Evolutionary conservation across 2,888 invertebrate genomes (phyloP), one percentile per base, ranked within the genome.

Genomic region (Dolomedes plantarius): DNA sequence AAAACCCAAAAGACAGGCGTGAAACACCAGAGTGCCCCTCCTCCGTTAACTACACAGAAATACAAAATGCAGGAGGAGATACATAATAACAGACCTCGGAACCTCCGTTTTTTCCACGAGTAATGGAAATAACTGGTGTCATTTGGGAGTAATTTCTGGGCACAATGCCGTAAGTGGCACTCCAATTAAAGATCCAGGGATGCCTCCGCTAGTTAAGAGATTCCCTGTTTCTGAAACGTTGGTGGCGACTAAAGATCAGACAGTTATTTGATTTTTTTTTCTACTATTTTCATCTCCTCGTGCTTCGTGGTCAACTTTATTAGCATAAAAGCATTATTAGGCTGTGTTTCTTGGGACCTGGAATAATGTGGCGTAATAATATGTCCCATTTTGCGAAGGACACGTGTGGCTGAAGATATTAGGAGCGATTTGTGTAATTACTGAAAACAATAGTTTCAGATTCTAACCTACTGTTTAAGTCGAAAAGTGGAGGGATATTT

Each of bases 281-380:
- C 56, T 64, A 39, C 64, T 11, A 31, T 68, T 50, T 32, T 69
- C 23, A 62, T 29, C 23, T 27, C 64, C 50, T 36, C 62, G 68
- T 68, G 13, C 28, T 23, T 32, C 36, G 67, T 32, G 67, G 67
- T 67, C 32, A 32, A 16, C 73, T 67, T 77, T 77, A 85, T 85
- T 85, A 77, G 31, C 83, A 85, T 85, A 78, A 85, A 85, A 73
- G 28, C 36, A 32, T 32, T 77, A 83, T 83, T 83, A 83, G 36
- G 73, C 23, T 11, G 16, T 41, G 23, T 23, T 32, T 29, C 41
- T n/a, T 23, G 19, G 32, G 62, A 56, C 29, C 50, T 41, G 29
- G 28, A 36, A 71, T 83, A 77, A 77, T 77, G 65, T 31, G 23
- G 27, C 13, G 19, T 83, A 83, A 83, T 83, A 77, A 83, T 64